A percentile compares a stretch with the other conserved stretches of the same genome.
phyloP scores from a whole-genome alignment of 2,888 invertebrate genomes.

The Sisyra nigra region DNA sequence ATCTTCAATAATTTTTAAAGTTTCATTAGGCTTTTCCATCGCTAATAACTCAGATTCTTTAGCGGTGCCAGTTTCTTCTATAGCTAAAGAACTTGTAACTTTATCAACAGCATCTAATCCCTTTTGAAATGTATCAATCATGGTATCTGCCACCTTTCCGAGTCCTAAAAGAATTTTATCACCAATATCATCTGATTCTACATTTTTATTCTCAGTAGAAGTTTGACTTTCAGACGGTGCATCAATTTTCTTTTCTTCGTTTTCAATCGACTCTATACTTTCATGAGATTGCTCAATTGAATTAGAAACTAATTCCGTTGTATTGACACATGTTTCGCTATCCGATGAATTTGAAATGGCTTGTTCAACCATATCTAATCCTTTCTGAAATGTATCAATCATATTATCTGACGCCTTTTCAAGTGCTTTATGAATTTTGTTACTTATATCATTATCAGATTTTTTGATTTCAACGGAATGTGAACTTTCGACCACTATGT shows the following conservation, averaged over 20 bases:
- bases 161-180: not conserved
- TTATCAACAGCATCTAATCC: not conserved
- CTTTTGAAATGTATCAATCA: not conserved
- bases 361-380: no score
- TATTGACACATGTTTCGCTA: no score
- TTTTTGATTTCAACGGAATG: not conserved
- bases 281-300: no score
- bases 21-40: no score
- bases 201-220: not conserved
- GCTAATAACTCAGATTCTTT: no score
- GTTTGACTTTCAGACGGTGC: no score
- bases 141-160: slow-evolving; percentile 4
- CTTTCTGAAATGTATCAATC: no score
- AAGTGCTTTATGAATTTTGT: not conserved
- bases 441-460: not conserved
- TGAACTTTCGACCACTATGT: not conserved
- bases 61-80: not conserved
- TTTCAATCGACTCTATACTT: no score
- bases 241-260: no score
- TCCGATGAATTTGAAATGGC: not conserved
- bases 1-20: no score
- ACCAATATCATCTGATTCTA: not conserved
- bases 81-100: not conserved
- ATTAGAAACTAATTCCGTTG: no score
- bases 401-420: no score